Percentiles rank a stretch among this genome's conserved stretches.
Conservation (phyloP, 2,888 invertebrate genomes). For the Epirrhoe tristata region DNA sequence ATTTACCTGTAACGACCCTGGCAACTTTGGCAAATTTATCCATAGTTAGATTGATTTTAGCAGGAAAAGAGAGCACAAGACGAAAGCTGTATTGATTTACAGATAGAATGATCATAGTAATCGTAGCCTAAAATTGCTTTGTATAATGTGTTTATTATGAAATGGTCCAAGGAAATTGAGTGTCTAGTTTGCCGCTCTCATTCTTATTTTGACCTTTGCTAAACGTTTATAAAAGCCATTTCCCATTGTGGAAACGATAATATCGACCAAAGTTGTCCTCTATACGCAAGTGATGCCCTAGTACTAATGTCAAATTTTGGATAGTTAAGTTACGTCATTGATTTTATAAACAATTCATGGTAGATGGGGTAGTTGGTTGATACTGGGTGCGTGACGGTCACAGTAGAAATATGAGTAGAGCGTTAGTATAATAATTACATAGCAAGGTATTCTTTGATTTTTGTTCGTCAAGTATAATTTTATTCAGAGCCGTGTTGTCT, state of each 20-base stretch:
- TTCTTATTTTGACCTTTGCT: background rate
- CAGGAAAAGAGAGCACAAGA: background rate
- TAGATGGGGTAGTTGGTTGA: background rate
- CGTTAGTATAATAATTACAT: background rate
- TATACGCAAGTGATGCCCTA: background rate
- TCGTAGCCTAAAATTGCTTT: too few relatives aligned
- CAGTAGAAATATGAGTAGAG: background rate
- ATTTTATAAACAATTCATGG: conserved; percentile 8
- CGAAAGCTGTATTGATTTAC: too few relatives aligned
- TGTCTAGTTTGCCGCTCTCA: background rate
- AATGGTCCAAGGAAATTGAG: background rate
- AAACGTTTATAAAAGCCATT: background rate
- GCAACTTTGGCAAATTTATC: background rate
- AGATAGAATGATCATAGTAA: too few relatives aligned
- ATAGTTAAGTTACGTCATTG: background rate
- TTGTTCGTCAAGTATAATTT: background rate
- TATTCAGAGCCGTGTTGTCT: too few relatives aligned
- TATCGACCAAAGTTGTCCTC: background rate
- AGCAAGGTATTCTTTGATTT: background rate
- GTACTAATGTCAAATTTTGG: background rate
- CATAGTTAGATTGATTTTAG: background rate
- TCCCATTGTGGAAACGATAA: background rate
- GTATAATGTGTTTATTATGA: too few relatives aligned
- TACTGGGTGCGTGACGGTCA: background rate
- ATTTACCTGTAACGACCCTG: conserved; percentile 6